Base-by-base conservation (phyloP, 2,797 vertebrate genomes). In the Otolemur crassicaudatus region DNA sequence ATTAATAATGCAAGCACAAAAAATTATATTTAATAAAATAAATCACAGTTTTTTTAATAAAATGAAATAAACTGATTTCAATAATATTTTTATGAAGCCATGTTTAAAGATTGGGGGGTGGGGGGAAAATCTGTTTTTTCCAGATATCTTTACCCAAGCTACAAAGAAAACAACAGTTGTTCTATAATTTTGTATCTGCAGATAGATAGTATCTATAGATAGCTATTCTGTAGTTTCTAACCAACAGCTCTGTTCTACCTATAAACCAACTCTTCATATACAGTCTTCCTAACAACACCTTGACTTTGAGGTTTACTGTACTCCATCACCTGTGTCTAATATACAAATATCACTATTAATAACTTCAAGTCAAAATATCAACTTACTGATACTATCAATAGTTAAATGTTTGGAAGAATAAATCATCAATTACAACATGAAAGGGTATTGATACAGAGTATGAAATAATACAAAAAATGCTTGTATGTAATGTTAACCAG, bases 351-450 rank as follows among this genome's bases (percentile, higher is more conserved):
- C 49, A 75, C 43, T 84, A 84, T 53, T 43, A 40, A 43, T 34
- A 56, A 77, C 76, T 65, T 61, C 56, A 75, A 93, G 65, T 75
- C 58, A 86, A 95, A 77, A 73, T 73, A 58, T 20, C 87, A 63
- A 94, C 25, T 79, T 80, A 65, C 37, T 27, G 19, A 94, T 65
- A 60, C 49, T 79, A 94, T 80, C 49, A 40, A 82, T 23, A 37
- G 19, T 81, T 94, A 86, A 92, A 90, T 13, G 83, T 61, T 87
- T 73, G 82, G 16, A 37, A 96, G 58, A 94, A 69, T 43, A 90
- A 92, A 16, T 58, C 43, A 88, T 69, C 49, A 85, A 79, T 58
- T 88, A 91, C 75, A 87, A 77, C 8, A 27, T 63, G 27, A 34
- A 80, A 43, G 63, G 22, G 34, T 89, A 12, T 82, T 91, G 43